Evolutionary conservation across 1,140 invertebrate genomes (phyloP).

Genomic region (Drosophila sulfurigaster): DNA sequence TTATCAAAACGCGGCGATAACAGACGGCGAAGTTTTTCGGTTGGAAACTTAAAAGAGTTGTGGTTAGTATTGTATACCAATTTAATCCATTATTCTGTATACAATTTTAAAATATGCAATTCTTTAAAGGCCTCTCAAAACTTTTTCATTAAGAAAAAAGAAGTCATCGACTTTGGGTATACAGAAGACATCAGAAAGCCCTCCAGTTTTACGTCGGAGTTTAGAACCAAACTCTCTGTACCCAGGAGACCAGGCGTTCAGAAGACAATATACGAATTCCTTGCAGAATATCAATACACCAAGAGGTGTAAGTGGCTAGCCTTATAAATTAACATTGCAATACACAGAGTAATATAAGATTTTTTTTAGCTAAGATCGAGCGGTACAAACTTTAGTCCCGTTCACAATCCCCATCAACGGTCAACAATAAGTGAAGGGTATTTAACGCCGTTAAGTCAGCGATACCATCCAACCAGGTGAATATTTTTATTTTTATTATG

Average conservation of each 20-base stretch:
- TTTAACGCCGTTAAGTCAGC: slow-evolving; percentile 27
- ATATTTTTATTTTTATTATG: slow-evolving; percentile 10
- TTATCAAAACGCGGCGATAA: slow-evolving; percentile 74
- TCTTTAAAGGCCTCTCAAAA: slow-evolving; percentile 70
- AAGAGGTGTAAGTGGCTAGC: slow-evolving; percentile 34
- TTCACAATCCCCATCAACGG: background rate
- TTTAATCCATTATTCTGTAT: background rate
- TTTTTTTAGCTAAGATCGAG: background rate
- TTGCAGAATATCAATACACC: slow-evolving; percentile 64
- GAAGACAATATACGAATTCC: slow-evolving; percentile 62
- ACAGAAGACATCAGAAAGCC: slow-evolving; percentile 84
- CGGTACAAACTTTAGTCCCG: slow-evolving; percentile 44
- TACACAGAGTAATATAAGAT: background rate
- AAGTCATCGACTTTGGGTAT: slow-evolving; percentile 83
- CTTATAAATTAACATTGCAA: background rate
- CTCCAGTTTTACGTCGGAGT: slow-evolving; percentile 65
- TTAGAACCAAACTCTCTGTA: slow-evolving; percentile 21
- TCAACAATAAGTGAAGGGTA: slow-evolving; percentile 40
- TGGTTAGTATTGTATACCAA: slow-evolving; percentile 78
- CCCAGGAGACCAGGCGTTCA: slow-evolving; percentile 24
- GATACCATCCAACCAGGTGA: slow-evolving; percentile 34
- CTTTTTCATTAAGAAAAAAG: slow-evolving; percentile 80
- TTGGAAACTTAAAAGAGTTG: slow-evolving; percentile 86
- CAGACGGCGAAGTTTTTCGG: slow-evolving; percentile 86
- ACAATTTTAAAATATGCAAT: background rate